phyloP scores from a whole-genome alignment of 2,888 invertebrate species.

The Agrochola lota region DNA sequence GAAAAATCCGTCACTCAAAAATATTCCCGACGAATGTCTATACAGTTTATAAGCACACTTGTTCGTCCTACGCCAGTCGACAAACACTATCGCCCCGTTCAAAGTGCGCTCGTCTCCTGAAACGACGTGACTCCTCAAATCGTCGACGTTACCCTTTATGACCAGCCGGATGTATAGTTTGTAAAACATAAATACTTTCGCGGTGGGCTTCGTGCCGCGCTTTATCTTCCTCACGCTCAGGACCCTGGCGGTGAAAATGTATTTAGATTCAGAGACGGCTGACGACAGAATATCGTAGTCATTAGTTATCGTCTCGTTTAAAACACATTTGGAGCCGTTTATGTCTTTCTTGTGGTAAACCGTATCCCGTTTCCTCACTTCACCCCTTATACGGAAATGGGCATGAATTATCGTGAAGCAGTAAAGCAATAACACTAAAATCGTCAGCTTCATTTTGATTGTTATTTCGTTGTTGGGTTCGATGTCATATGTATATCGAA shows the following conservation, averaged over 20 bases:
- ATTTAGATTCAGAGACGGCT: conserved; percentile 89
- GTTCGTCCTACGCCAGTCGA: conserved; percentile 87
- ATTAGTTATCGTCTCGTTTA: conserved; percentile 90
- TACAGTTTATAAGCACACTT: conserved; percentile 88
- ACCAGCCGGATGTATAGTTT: conserved; percentile 86
- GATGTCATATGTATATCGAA: conserved; percentile 74
- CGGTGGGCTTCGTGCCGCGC: conserved; percentile 81
- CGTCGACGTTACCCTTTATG: conserved; percentile 86
- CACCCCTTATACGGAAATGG: conserved; percentile 82
- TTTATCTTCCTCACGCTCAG: conserved; percentile 88
- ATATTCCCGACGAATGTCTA: conserved; percentile 88
- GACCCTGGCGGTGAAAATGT: conserved; percentile 88
- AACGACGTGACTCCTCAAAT: conserved; percentile 84
- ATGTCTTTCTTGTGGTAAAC: conserved; percentile 86
- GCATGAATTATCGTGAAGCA: conserved; percentile 82
- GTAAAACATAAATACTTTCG: conserved; percentile 87
- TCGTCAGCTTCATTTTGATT: conserved; percentile 85
- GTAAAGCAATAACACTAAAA: conserved; percentile 84
- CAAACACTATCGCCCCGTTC: conserved; percentile 87
- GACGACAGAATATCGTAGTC: conserved; percentile 90
- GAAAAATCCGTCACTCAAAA: conserved; percentile 87
- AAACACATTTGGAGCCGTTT: conserved; percentile 88
- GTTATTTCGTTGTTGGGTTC: conserved; percentile 68
- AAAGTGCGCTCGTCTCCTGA: conserved; percentile 84
- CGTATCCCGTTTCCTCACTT: conserved; percentile 84